phyloP scores from a whole-genome alignment of 2,113 vertebrate species.

The Salvelinus namaycush region DNA sequence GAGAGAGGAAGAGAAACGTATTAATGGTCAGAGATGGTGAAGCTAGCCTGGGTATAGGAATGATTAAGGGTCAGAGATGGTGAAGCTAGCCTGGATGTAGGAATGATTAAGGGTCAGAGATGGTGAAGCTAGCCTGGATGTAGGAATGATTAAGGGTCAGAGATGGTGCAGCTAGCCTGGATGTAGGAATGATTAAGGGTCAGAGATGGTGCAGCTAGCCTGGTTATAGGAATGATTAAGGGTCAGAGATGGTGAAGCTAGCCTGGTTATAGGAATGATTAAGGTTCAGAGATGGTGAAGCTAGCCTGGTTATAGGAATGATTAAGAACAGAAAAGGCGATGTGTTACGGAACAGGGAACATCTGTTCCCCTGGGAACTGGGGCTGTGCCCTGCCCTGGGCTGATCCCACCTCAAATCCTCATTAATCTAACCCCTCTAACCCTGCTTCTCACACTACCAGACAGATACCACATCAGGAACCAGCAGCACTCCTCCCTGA shows the following conservation, averaged over 20 bases:
- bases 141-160: neutral
- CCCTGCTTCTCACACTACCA: neutral
- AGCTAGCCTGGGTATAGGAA: too few species aligned
- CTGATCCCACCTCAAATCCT: neutral
- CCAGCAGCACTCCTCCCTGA: neutral
- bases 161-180: neutral
- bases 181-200: slow-evolving; percentile 8
- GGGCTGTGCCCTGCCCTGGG: neutral
- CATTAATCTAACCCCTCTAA: neutral
- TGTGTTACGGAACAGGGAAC: slow-evolving; percentile 39
- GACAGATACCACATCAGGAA: neutral
- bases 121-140: too few species aligned
- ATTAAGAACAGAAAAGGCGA: slow-evolving; percentile 26
- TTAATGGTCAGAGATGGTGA: too few species aligned
- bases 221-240: slow-evolving; percentile 19
- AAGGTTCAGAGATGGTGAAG: neutral
- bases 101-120: too few species aligned
- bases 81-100: too few species aligned
- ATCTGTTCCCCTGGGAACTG: slow-evolving; percentile 22
- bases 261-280: slow-evolving; percentile 4
- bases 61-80: too few species aligned
- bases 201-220: neutral
- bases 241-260: neutral
- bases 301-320: neutral
- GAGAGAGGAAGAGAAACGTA: too few species aligned